phyloP scores from a whole-genome alignment of 2,888 invertebrate genomes.

The Coronaproctus castanopsis region DNA sequence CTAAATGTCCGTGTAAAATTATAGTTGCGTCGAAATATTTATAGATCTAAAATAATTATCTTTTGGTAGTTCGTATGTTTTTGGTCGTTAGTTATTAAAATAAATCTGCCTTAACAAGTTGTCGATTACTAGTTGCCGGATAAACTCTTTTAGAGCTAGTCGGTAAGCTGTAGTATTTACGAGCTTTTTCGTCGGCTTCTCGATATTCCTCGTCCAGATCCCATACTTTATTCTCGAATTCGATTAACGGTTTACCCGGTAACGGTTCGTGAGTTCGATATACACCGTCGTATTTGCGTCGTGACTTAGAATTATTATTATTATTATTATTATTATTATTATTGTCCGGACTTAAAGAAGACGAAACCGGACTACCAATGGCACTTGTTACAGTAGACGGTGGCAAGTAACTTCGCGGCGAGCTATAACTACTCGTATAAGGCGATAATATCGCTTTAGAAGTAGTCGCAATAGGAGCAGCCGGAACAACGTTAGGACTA shows the following conservation, averaged over 20 bases:
- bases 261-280: constrained; percentile 72
- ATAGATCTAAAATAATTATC: no score
- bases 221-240: constrained; percentile 60
- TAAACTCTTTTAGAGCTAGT: background rate
- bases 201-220: constrained; percentile 16
- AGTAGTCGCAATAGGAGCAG: background rate
- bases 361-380: background rate
- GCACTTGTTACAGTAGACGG: background rate
- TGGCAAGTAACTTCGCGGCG: background rate
- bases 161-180: background rate
- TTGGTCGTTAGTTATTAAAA: no score
- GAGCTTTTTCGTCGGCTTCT: background rate
- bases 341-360: constrained; percentile 27
- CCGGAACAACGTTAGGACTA: background rate
- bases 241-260: constrained; percentile 46
- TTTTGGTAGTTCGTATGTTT: no score
- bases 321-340: no score
- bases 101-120: background rate
- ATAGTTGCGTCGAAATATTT: no score
- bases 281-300: constrained; percentile 54
- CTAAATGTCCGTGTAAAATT: no score
- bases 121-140: no score
- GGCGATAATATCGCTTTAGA: background rate
- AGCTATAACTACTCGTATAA: no score
- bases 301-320: no score